These are phyloP conservation scores for Diabrotica balteata DNA, from an alignment of 2,888 invertebrate species.

Conservation along the genomic window DNA sequence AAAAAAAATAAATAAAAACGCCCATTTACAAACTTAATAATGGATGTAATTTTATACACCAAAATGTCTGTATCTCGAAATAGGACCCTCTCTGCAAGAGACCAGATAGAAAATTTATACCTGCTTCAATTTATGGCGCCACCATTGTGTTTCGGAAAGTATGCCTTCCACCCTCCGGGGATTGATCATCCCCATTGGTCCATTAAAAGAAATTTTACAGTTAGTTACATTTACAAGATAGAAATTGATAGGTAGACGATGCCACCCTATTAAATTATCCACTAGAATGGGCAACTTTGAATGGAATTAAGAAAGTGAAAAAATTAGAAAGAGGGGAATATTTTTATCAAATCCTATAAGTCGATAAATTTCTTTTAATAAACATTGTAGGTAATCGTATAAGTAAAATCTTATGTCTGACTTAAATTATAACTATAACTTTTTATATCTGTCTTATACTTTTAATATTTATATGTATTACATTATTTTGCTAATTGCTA, in stretches of 20 bases:
- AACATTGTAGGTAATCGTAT: too few species aligned
- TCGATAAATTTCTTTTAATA: too few species aligned
- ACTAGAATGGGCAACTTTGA: neutral
- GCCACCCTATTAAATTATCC: neutral
- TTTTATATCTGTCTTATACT: too few species aligned
- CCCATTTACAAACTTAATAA: too few species aligned
- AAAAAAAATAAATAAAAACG: too few species aligned
- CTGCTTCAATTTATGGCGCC: slow-evolving; percentile 1
- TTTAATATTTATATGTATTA: too few species aligned
- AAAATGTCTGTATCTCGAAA: neutral
- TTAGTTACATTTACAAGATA: slow-evolving; percentile 2
- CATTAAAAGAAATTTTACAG: slow-evolving; percentile 3
- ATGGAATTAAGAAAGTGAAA: neutral
- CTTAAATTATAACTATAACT: too few species aligned
- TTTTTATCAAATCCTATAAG: too few species aligned
- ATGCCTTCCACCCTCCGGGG: slow-evolving; percentile 2
- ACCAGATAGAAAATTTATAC: neutral
- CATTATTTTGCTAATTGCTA: too few species aligned
- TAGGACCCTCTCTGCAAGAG: neutral
- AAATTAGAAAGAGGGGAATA: too few species aligned
- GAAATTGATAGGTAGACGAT: neutral
- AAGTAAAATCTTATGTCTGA: too few species aligned
- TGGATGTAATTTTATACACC: too few species aligned
- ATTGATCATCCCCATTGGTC: slow-evolving; percentile 5
- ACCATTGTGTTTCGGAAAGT: slow-evolving; percentile 3